phyloP scores from a whole-genome alignment of 1,140 invertebrate species.

The Drosophila malerkotliana region DNA sequence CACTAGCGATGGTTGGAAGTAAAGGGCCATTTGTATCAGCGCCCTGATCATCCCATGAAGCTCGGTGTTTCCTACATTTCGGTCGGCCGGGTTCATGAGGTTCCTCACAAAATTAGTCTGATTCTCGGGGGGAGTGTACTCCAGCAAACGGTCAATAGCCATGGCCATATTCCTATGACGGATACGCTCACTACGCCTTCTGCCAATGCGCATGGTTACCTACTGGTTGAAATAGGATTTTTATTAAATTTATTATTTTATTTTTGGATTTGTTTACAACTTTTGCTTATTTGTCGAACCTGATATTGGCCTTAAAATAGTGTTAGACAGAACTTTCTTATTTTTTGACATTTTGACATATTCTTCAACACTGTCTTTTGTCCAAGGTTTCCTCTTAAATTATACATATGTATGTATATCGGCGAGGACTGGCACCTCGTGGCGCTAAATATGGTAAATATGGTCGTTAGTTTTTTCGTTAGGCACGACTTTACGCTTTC shows the following conservation, averaged over 20 bases:
- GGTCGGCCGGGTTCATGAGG: background rate
- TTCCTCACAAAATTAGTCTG: background rate
- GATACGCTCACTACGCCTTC: background rate
- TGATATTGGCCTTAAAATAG: background rate
- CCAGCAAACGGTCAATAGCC: background rate
- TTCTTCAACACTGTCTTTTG: background rate
- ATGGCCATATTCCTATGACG: background rate
- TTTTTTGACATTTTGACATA: background rate
- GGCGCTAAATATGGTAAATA: constrained; percentile 66
- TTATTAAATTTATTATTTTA: background rate
- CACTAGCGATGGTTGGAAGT: background rate
- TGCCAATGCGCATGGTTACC: background rate
- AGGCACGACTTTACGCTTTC: constrained; percentile 70
- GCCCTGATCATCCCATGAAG: background rate
- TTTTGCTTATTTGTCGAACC: background rate
- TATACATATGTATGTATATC: background rate
- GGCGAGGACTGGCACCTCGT: constrained; percentile 41
- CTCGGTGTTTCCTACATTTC: background rate
- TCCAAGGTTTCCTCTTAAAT: constrained; percentile 25
- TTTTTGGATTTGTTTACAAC: background rate
- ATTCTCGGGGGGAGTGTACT: background rate
- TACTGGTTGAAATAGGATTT: too few relatives aligned
- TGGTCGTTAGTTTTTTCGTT: constrained; percentile 67
- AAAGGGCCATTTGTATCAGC: background rate
- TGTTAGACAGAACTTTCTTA: background rate